Percentiles rank a stretch among this genome's conserved stretches.
phyloP scores from a whole-genome alignment of 2,797 vertebrate species.

The Muscicapa comitata region DNA sequence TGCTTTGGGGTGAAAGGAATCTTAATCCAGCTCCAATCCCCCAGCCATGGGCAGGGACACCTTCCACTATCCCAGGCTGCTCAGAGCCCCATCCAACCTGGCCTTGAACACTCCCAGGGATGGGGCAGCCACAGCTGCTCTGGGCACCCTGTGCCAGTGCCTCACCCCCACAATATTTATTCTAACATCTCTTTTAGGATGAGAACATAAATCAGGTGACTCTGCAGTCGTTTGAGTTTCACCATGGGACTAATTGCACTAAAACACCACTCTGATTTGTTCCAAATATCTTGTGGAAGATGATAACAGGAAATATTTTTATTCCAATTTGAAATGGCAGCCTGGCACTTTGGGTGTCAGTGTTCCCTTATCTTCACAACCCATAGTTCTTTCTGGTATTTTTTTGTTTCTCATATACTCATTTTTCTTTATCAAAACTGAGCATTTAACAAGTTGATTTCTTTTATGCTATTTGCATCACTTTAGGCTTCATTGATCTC shows the following conservation, averaged over 20 bases:
- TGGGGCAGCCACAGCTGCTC: background rate
- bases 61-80: fast-evolving
- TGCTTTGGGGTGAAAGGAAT: background rate
- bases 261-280: background rate
- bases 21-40: fast-evolving
- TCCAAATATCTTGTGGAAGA: background rate
- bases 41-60: background rate
- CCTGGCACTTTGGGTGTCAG: background rate
- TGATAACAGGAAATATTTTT: background rate
- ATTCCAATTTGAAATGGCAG: background rate
- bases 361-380: background rate
- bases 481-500: conserved; percentile 89
- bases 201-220: background rate
- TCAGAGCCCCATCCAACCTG: background rate
- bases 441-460: background rate
- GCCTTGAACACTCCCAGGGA: background rate
- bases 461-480: background rate
- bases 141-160: fast-evolving
- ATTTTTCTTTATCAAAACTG: background rate
- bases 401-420: background rate
- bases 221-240: background rate
- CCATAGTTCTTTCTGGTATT: background rate
- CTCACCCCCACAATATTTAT: background rate
- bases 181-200: background rate
- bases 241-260: background rate